Base-by-base conservation (phyloP, 2,797 vertebrate genomes). In the Cetoscarus ocellatus region DNA sequence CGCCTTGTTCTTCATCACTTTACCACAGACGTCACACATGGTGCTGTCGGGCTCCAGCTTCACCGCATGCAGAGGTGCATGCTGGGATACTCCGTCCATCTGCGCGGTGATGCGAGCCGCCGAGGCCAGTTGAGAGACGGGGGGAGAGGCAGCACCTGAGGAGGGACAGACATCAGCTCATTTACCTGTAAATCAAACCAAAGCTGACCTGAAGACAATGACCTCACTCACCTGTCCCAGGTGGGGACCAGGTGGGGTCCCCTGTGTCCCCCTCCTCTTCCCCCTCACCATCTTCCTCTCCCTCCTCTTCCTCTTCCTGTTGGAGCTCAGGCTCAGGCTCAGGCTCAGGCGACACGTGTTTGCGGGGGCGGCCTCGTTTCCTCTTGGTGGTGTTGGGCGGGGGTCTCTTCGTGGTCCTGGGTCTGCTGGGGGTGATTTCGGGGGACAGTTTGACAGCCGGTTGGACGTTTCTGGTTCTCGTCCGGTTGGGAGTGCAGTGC, bases 1-100 rank as follows among this genome's bases (percentile, higher is more conserved):
- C 0, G 91, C 83, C 65, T 88, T 90, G 34, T 79, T 89, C 79
- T 90, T 90, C 86, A 92, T 88, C 61, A 91, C 89, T 69, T 92
- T 91, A 0, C 91, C 91, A 0, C 91, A 92, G 0, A 91, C 77
- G 10, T 91, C 87, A 1, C 91, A 92, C 64, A 88, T 39, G 4
- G 48, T 82, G 82, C 63, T 85, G 38, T 69, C 67, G 0, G 38
- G 43, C 85, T 92, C 88, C 64, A 80, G 73, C 79, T 92, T 88
- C 67, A 86, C 79, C 1, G 0, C 14, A 0, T 0, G 3, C 2
- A 82, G n/a, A 27, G 73, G 10, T 58, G 67, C 83, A 64, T 66
- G 44, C 51, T 78, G 79, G 63, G 77, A 81, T 0, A 27, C 18
- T 0, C 52, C 61, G 75, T 71, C 70, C 5, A 1, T 19, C 48